Evolutionary conservation across 2,797 vertebrate species (phyloP), one percentile per base, ranked within the genome.

Genomic region (Mycteria americana): DNA sequence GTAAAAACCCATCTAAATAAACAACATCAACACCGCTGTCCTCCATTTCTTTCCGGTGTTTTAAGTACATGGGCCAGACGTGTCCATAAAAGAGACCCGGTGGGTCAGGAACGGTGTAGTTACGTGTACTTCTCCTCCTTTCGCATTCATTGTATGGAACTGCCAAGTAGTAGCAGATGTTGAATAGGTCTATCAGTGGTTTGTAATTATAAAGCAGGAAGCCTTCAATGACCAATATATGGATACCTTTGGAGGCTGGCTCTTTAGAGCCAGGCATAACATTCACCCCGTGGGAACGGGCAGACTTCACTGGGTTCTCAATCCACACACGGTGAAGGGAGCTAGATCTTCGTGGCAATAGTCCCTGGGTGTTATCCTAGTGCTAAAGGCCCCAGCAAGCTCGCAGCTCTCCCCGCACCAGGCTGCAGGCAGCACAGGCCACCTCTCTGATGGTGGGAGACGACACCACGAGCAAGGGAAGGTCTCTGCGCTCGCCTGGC

Each of bases 181-280:
- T 39, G 37, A 39, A 37, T 39, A 39, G 37, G 37, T 39, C 37
- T 39, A 39, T 39, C 37, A 39, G 37, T 39, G 37, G 37, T 39
- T 80, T 97, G 98, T 99, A 98, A 96, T 99, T 99, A 96, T 99
- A 99, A 30, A 99, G 98, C 77, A 99, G 98, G 96, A 99, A 99
- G 80, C 99, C 99, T 94, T 99, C 99, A 64, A 99, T 98, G 18
- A 99, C 98, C 91, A 99, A 97, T 30, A 99, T 97, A 95, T 99
- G 99, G 83, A 74, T 97, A 92, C 99, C 98, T 35, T 98, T 92
- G 4, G 97, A 93, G 64, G 95, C 43, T 13, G 97, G 96, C 92
- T 97, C 97, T 9, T 97, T 96, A 4, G 98, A 74, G 14, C 69
- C 84, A 2, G 97, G 94, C 0, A 97, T 98, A 70, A 98, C 82